Conservation (phyloP, 2,113 vertebrate species). For the Zeus faber region DNA sequence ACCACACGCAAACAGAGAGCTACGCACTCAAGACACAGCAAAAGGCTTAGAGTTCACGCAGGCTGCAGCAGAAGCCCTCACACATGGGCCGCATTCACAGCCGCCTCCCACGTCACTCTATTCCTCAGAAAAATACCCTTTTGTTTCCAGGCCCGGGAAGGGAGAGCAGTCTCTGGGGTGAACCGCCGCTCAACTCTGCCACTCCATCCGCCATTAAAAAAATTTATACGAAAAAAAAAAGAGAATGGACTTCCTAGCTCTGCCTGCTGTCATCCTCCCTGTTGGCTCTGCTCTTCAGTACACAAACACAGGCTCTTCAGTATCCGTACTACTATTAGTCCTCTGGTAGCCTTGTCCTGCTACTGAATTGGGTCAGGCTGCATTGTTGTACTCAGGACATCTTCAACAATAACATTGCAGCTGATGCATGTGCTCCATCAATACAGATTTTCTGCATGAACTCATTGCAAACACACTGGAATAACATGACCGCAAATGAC, state of each 20-base stretch:
- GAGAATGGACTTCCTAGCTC: constrained; percentile 50
- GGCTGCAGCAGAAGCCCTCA: constrained; percentile 50
- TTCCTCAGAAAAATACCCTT: constrained; percentile 63
- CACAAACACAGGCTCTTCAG: constrained; percentile 64
- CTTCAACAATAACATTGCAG: constrained; percentile 46
- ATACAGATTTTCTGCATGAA: neutral
- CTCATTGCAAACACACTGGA: constrained; percentile 1
- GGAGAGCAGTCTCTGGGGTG: constrained; percentile 62
- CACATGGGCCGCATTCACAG: constrained; percentile 73
- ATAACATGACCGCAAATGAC: constrained; percentile 35
- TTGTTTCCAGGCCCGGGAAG: constrained; percentile 57
- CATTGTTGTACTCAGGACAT: constrained; percentile 44
- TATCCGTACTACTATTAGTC: constrained; percentile 17
- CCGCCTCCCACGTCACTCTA: constrained; percentile 65
- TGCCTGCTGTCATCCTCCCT: constrained; percentile 44
- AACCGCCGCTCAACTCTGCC: constrained; percentile 55
- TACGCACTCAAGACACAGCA: neutral
- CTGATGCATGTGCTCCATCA: constrained; percentile 17
- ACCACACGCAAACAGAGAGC: neutral
- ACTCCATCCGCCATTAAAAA: constrained; percentile 47
- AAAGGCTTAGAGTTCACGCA: neutral
- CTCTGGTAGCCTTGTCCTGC: constrained; percentile 47
- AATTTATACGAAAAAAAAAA: constrained; percentile 19
- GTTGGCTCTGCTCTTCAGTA: constrained; percentile 51
- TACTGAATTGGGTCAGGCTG: constrained; percentile 44